Conservation (phyloP, 1,140 invertebrate genomes). For the Megalopta genalis region DNA sequence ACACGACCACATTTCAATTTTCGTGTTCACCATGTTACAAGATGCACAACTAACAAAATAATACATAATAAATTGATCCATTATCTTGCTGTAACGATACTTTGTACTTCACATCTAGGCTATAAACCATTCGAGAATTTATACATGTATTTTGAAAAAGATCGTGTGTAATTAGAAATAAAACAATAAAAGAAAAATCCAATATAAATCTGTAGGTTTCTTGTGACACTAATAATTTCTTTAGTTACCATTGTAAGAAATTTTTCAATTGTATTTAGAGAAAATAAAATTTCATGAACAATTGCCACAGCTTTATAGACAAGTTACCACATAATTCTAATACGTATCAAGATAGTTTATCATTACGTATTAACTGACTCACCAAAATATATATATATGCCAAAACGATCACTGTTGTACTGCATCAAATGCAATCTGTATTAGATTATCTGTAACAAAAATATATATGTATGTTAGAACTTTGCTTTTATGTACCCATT, state of each 20-base stretch:
- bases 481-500: no score
- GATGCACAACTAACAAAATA: no score
- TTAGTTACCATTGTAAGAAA: no score
- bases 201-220: no score
- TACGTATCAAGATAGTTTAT: no score
- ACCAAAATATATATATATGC: slow-evolving; percentile 13
- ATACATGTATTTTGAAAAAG: no score
- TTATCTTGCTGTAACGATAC: no score
- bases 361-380: slow-evolving; percentile 20
- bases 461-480: not conserved
- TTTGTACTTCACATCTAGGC: no score
- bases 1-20: slow-evolving; percentile 34
- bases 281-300: not conserved
- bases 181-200: no score
- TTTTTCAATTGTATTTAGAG: not conserved
- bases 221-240: no score
- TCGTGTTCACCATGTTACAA: slow-evolving; percentile 13
- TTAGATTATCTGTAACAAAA: slow-evolving; percentile 25
- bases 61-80: no score
- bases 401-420: not conserved
- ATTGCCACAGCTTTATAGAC: not conserved
- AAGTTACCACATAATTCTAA: slow-evolving; percentile 5
- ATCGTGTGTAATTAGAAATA: no score
- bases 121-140: not conserved
- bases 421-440: not conserved